phyloP scores from a whole-genome alignment of 2,797 vertebrate species.

The Tolypeutes matacus region DNA sequence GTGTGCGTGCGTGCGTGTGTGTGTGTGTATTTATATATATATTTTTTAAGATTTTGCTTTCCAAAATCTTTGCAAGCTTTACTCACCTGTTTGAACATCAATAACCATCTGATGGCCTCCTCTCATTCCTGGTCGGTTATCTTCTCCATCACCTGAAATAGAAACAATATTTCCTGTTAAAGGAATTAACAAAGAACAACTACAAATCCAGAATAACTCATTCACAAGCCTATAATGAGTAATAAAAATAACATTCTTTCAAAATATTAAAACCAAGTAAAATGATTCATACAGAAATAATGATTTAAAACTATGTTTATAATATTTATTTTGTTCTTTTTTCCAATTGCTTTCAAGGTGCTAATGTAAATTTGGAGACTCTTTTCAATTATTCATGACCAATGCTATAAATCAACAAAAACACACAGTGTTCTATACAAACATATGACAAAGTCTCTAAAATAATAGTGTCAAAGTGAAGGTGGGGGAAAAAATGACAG shows the following conservation, averaged over 20 bases:
- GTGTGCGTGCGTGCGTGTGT: too few species aligned
- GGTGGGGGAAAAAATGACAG: not conserved
- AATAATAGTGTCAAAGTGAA: not conserved
- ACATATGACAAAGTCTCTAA: conserved; percentile 29
- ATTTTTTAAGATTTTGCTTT: not conserved
- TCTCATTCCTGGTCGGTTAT: conserved; percentile 98
- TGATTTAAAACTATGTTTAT: conserved; percentile 32
- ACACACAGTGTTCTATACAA: not conserved
- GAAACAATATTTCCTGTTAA: conserved; percentile 63
- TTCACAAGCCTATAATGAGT: not conserved
- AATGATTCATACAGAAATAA: conserved; percentile 34
- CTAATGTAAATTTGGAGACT: not conserved
- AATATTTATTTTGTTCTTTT: conserved; percentile 37
- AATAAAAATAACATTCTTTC: conserved; percentile 54
- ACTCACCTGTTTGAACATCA: conserved; percentile 97
- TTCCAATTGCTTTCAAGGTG: conserved; percentile 18
- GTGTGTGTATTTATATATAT: too few species aligned
- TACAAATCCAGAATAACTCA: not conserved
- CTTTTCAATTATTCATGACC: conserved; percentile 56
- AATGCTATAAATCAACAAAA: conserved; percentile 27
- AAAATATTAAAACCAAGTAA: conserved; percentile 31
- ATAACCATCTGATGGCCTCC: conserved; percentile 99
- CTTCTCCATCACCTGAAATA: conserved; percentile 94
- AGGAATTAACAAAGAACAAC: not conserved
- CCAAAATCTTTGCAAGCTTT: not conserved